These are phyloP conservation scores for Aythya fuligula DNA, from an alignment of 2,797 vertebrate species.

Conservation along the genomic window DNA sequence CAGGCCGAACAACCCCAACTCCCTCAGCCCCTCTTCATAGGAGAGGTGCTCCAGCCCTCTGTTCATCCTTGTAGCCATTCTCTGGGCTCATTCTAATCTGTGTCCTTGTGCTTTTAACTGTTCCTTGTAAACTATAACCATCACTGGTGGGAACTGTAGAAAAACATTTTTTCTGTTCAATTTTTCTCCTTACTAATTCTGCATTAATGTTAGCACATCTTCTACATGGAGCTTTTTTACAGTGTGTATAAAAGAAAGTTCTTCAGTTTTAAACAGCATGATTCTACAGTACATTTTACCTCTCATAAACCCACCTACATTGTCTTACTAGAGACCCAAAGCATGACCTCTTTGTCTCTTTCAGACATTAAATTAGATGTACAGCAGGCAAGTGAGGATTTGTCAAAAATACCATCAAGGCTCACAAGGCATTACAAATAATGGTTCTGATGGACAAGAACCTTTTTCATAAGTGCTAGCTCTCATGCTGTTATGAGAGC, in stretches of 20 bases:
- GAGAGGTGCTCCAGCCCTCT: too few species aligned
- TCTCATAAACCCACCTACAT: not conserved
- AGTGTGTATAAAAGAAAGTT: not conserved
- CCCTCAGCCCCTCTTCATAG: too few species aligned
- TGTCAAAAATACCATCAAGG: not conserved
- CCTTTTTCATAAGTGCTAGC: not conserved
- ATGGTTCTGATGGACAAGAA: not conserved
- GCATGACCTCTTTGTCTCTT: not conserved
- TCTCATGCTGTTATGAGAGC: not conserved
- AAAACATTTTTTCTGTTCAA: not conserved
- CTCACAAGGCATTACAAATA: not conserved
- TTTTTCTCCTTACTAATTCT: not conserved
- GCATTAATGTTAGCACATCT: fast-evolving
- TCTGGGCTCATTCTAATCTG: too few species aligned
- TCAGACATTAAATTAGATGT: not conserved
- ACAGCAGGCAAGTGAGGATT: not conserved
- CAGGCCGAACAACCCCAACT: too few species aligned
- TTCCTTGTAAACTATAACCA: not conserved
- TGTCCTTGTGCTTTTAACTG: not conserved
- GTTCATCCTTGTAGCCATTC: too few species aligned
- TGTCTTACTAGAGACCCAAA: not conserved
- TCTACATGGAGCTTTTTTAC: not conserved
- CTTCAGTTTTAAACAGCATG: not conserved
- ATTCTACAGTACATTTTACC: not conserved
- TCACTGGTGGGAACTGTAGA: not conserved